A percentile compares a stretch with the other conserved stretches of the same genome.
Conservation (phyloP, 2,113 vertebrate species). For the Tonatia bakeri region DNA sequence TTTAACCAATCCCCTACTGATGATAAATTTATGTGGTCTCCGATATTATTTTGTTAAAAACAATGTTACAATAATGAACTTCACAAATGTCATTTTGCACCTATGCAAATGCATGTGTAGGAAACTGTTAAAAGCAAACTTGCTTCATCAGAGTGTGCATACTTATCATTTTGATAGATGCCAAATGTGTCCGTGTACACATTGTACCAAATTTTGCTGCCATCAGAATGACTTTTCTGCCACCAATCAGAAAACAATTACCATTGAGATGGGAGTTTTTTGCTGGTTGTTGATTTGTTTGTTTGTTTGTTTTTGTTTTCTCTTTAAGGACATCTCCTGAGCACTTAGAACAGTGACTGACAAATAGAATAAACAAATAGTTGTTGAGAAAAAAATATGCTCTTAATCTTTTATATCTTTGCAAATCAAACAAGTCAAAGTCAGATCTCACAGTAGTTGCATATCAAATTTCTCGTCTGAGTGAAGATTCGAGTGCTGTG, state of each 20-base stretch:
- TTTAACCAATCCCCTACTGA: neutral
- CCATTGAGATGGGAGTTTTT: neutral
- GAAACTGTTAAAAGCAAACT: neutral
- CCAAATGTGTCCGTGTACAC: neutral
- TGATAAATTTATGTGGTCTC: neutral
- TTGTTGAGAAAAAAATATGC: neutral
- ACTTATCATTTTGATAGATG: neutral
- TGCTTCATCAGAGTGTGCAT: neutral
- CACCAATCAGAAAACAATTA: neutral
- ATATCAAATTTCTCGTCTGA: neutral
- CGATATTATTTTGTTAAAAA: neutral
- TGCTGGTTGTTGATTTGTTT: neutral
- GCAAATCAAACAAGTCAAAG: neutral
- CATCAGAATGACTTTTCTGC: neutral
- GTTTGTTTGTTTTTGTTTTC: slow-evolving; percentile 19
- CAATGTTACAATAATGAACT: neutral
- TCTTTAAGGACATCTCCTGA: neutral
- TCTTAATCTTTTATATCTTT: neutral
- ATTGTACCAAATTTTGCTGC: neutral
- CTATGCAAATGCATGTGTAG: neutral
- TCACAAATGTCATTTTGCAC: neutral
- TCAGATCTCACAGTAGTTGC: neutral
- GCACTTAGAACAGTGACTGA: neutral
- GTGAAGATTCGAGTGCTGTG: neutral
- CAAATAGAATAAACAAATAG: neutral